Conservation (phyloP, 2,113 vertebrate genomes). For the Aspidoscelis tigris region DNA sequence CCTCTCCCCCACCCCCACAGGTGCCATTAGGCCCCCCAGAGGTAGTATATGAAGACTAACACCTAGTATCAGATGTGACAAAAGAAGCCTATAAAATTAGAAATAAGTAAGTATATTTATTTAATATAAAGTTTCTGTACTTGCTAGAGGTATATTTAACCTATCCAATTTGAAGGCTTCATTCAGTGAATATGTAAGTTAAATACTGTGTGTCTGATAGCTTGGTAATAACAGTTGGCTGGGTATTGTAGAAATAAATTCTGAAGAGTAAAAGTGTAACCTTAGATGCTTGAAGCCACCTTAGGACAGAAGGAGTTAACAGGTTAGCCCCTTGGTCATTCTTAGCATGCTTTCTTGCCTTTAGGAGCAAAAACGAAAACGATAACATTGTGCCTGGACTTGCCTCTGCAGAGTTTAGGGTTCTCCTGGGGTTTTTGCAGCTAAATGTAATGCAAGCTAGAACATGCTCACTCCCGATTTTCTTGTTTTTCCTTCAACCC, state of each 20-base stretch:
- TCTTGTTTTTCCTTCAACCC: constrained; percentile 84
- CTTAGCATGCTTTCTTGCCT: constrained; percentile 75
- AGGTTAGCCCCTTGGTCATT: constrained; percentile 80
- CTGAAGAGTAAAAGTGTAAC: constrained; percentile 62
- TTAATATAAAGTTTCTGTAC: neutral
- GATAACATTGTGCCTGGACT: constrained; percentile 82
- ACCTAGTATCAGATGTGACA: neutral
- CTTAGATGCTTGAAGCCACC: constrained; percentile 61
- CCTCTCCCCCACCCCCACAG: too few relatives aligned
- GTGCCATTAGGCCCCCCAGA: too few relatives aligned
- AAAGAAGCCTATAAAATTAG: neutral
- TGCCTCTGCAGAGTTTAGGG: constrained; percentile 83
- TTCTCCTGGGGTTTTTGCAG: constrained; percentile 81
- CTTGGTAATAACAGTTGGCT: constrained; percentile 54
- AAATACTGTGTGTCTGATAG: constrained; percentile 20
- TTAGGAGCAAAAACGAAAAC: constrained; percentile 73
- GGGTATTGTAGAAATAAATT: constrained; percentile 44
- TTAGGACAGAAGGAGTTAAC: constrained; percentile 78
- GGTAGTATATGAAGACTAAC: neutral
- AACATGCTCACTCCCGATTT: constrained; percentile 89
- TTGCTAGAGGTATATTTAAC: neutral
- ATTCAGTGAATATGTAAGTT: constrained; percentile 50
- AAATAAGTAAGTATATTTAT: neutral
- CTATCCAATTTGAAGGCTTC: constrained; percentile 40
- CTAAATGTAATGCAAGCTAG: constrained; percentile 84